Conservation (phyloP, 2,113 vertebrate genomes). For the Ceyx cyanopectus region DNA sequence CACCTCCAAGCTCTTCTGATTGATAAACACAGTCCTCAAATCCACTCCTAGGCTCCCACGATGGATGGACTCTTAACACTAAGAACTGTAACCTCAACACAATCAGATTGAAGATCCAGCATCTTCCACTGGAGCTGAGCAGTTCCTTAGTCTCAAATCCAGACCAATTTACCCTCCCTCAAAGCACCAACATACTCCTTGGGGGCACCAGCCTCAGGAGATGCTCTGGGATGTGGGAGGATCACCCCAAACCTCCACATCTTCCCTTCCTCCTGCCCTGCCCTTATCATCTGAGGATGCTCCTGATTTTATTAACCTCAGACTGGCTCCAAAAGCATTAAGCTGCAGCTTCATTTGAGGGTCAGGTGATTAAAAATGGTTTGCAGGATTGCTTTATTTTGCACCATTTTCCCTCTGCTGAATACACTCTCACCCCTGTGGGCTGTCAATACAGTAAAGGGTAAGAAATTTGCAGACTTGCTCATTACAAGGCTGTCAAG, state of each 20-base stretch:
- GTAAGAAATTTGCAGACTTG: slow-evolving; percentile 40
- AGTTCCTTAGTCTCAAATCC: neutral
- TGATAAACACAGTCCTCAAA: neutral
- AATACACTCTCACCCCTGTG: neutral
- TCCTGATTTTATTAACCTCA: neutral
- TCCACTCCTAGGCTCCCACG: rapidly evolving
- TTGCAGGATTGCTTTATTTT: neutral
- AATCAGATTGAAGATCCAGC: neutral
- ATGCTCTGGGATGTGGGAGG: rapidly evolving
- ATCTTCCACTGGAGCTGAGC: neutral
- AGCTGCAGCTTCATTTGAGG: neutral
- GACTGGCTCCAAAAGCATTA: neutral
- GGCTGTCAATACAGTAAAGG: neutral
- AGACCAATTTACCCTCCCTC: rapidly evolving
- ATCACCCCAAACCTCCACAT: neutral
- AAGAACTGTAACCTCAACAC: neutral
- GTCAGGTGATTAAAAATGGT: neutral
- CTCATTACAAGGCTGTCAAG: slow-evolving; percentile 44
- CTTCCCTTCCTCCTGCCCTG: neutral
- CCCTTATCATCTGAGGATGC: neutral
- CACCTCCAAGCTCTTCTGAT: neutral
- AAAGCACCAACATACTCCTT: rapidly evolving
- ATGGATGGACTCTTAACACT: neutral
- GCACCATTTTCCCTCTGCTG: neutral
- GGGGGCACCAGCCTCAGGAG: neutral